Base-by-base conservation (phyloP, 2,113 vertebrate genomes). In the Polyodon spathula region DNA sequence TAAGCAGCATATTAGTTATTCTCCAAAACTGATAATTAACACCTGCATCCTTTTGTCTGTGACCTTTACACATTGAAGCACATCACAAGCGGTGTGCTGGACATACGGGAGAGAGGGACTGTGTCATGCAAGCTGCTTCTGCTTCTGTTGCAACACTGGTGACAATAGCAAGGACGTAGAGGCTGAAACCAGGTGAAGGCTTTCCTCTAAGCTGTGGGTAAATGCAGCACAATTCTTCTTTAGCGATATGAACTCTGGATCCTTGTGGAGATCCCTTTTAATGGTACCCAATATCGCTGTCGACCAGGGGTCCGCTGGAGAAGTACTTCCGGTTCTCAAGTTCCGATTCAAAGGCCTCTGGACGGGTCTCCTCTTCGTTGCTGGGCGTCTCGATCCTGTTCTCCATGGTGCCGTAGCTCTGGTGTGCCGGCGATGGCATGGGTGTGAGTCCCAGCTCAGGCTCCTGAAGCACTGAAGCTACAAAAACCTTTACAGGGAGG, bases 381-480 rank as follows among this genome's bases (percentile, higher is more conserved):
- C 84, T 88, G 0, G 67, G 82, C 11, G 85, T 85, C 66, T 90
- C 88, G 43, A 84, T 83, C 55, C 88, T 85, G 68, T 82, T 90
- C 67, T 84, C 88, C 86, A 98, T 91, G 62, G 94, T 85, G 40
- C 96, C 96, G 0, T 98, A 99, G 67, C 86, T 88, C 70, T 93
- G 93, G 75, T 92, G 93, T 1, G 93, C 92, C 0, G 94, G 95
- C 50, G 95, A 98, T 46, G 93, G 90, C 14, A 93, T 92, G 0
- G 95, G 96, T 0, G 92, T 95, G 75, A 99, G 81, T 66, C 86
- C 90, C 79, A 97, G 76, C 77, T 96, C 94, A 0, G 92, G 90
- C 59, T 98, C 96, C 76, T 97, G 85, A 62, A 98, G 79, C 63
- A 98, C 94, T 0, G 92, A 88, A 7, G 95, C 94, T 76, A 97